A percentile compares a stretch with the other conserved stretches of the same genome.
Conservation (phyloP, 2,113 vertebrate species). For the Eclectus roratus region DNA sequence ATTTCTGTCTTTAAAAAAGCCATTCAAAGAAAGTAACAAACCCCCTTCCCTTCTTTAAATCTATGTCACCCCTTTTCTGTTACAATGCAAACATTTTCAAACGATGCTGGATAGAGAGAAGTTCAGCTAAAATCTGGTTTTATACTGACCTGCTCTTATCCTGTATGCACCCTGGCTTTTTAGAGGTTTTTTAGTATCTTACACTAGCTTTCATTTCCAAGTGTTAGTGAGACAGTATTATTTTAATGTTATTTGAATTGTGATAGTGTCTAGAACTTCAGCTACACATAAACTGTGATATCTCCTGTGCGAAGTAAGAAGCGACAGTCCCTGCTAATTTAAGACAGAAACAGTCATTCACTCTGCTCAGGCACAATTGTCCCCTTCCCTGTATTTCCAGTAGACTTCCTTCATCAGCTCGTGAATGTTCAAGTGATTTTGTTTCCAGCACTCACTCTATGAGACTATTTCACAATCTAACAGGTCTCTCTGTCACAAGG, state of each 20-base stretch:
- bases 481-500: neutral
- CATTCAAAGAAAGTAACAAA: neutral
- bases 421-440: neutral
- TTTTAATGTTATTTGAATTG: neutral
- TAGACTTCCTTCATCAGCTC: neutral
- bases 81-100: neutral
- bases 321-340: neutral
- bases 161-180: neutral
- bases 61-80: neutral
- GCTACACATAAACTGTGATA: neutral
- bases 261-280: neutral
- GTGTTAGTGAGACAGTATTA: neutral
- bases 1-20: neutral
- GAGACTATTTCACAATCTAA: neutral
- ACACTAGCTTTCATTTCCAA: neutral
- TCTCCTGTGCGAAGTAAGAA: neutral
- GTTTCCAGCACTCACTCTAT: neutral
- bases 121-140: neutral
- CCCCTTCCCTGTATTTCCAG: neutral
- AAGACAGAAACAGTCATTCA: neutral
- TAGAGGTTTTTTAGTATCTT: neutral
- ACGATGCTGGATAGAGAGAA: neutral
- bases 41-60: neutral
- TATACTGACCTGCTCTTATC: neutral
- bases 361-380: neutral